A percentile compares a stretch with the other conserved stretches of the same genome.
phyloP scores from a whole-genome alignment of 2,797 vertebrate genomes.

The Benthosema pterotum region DNA sequence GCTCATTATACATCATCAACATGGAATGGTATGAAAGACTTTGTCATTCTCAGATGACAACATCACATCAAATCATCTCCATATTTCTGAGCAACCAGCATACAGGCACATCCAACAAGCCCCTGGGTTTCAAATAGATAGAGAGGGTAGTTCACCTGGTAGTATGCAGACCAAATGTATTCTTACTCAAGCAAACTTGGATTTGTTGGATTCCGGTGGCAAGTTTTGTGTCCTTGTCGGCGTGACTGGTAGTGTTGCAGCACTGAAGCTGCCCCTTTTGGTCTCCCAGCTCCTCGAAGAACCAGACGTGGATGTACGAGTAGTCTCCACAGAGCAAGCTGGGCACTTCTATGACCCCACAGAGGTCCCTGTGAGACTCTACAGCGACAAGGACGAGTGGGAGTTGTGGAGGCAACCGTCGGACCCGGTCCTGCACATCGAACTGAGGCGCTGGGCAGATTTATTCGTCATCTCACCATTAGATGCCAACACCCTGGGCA shows the following conservation, averaged over 20 bases:
- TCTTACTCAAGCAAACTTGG: slow-evolving; percentile 6
- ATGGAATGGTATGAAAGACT: too few species aligned
- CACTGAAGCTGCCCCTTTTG: slow-evolving; percentile 90
- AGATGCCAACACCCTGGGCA: slow-evolving; percentile 96
- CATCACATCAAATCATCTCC: too few species aligned
- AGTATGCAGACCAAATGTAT: slow-evolving; percentile 59
- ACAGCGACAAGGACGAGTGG: slow-evolving; percentile 94
- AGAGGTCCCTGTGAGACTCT: slow-evolving; percentile 86
- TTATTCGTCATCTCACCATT: slow-evolving; percentile 91
- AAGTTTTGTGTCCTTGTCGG: slow-evolving; percentile 83
- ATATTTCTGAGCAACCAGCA: too few species aligned
- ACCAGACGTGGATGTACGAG: slow-evolving; percentile 87
- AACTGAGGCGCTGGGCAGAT: slow-evolving; percentile 93
- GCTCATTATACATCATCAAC: too few species aligned
- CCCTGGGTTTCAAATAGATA: too few species aligned
- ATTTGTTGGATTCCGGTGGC: slow-evolving; percentile 43
- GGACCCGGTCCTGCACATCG: slow-evolving; percentile 94
- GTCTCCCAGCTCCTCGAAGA: slow-evolving; percentile 83
- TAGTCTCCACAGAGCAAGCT: slow-evolving; percentile 92
- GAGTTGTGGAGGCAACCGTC: slow-evolving; percentile 89
- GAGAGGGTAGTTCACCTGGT: not conserved
- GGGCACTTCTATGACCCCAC: slow-evolving; percentile 89
- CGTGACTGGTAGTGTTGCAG: slow-evolving; percentile 94
- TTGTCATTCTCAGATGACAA: too few species aligned
- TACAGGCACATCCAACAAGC: too few species aligned